phyloP scores from a whole-genome alignment of 2,888 invertebrate genomes.

The Mesorhabditis spiculigera region DNA sequence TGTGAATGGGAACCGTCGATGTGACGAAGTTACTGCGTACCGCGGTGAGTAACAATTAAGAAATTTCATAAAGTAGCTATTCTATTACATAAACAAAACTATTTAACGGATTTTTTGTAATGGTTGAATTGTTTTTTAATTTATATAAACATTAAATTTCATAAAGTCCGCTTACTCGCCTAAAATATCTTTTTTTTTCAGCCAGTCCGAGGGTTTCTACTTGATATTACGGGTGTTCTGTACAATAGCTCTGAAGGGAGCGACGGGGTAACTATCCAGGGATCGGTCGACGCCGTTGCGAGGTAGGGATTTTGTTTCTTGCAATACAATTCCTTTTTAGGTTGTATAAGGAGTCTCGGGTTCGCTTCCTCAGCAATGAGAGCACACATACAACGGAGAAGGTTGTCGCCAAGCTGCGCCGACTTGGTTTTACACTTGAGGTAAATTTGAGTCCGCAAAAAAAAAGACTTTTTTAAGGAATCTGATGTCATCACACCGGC shows the following conservation, averaged over 20 bases:
- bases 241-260: constrained; percentile 62
- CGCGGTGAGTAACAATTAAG: too few relatives aligned
- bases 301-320: constrained; percentile 58
- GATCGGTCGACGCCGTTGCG: constrained; percentile 65
- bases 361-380: constrained; percentile 66
- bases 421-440: constrained; percentile 61
- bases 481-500: constrained; percentile 64
- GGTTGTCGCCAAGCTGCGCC: constrained; percentile 60
- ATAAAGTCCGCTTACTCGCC: too few relatives aligned
- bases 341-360: constrained; percentile 43
- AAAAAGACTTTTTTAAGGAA: not conserved
- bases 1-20: too few relatives aligned
- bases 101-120: too few relatives aligned
- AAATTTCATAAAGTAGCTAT: too few relatives aligned
- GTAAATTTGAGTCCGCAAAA: not conserved
- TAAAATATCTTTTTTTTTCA: not conserved
- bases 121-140: too few relatives aligned
- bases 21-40: too few relatives aligned
- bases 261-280: constrained; percentile 61
- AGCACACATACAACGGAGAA: constrained; percentile 61
- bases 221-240: constrained; percentile 67
- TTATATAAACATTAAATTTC: too few relatives aligned
- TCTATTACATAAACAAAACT: too few relatives aligned
- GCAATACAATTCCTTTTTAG: constrained; percentile 23
- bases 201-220: constrained; percentile 60